Conservation (phyloP, 2,113 vertebrate species). For the Tyrannus savana region DNA sequence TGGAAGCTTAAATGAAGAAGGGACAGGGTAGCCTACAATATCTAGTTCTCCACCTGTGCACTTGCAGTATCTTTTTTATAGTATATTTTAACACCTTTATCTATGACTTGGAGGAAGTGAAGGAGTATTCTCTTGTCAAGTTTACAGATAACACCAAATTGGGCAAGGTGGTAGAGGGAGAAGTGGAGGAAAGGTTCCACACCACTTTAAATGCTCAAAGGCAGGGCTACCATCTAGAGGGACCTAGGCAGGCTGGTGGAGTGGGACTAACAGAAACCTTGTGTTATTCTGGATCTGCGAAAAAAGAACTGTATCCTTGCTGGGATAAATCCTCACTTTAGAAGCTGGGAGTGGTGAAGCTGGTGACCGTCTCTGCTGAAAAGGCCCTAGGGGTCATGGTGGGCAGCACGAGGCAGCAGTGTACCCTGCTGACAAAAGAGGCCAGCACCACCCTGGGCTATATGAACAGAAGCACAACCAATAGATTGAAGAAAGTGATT, state of each 20-base stretch:
- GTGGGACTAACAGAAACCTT: background rate
- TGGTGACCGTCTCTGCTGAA: background rate
- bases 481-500: background rate
- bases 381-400: background rate
- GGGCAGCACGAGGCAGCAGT: background rate
- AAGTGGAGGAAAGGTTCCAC: background rate
- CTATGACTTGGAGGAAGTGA: background rate
- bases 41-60: background rate
- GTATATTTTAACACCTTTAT: background rate
- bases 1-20: background rate
- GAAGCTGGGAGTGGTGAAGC: background rate
- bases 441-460: background rate
- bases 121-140: background rate
- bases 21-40: background rate
- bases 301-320: background rate
- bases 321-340: background rate
- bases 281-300: background rate
- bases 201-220: background rate
- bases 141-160: background rate
- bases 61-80: background rate
- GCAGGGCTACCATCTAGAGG: background rate
- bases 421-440: background rate
- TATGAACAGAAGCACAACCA: background rate
- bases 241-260: background rate
- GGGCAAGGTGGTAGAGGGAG: background rate